phyloP scores from a whole-genome alignment of 2,113 vertebrate species.

The Phoenicopterus ruber region DNA sequence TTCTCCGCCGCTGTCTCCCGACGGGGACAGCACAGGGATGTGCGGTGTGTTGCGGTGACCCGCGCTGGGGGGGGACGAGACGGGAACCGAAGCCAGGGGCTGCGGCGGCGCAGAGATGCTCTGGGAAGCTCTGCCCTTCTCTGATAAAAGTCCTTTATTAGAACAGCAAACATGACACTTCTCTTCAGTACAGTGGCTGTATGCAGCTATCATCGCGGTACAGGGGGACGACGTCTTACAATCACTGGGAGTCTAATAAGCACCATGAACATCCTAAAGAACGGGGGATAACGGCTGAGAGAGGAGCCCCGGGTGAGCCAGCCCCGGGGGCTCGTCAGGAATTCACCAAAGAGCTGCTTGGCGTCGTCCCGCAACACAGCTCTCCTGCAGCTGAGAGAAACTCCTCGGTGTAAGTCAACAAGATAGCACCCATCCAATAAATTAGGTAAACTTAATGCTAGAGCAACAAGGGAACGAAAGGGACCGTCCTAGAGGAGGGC shows the following conservation, averaged over 20 bases:
- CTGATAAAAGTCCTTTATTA: constrained; percentile 81
- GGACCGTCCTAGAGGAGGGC: constrained; percentile 38
- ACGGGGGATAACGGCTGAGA: constrained; percentile 24
- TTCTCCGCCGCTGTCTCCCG: background rate
- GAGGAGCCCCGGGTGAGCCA: constrained; percentile 70
- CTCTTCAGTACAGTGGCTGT: constrained; percentile 66
- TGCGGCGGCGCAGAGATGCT: background rate
- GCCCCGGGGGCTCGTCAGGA: constrained; percentile 70
- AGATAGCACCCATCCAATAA: constrained; percentile 81
- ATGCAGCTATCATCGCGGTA: constrained; percentile 67
- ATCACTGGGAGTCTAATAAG: constrained; percentile 77
- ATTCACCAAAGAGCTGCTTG: constrained; percentile 60
- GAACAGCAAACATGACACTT: constrained; percentile 79
- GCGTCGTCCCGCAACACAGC: constrained; percentile 74
- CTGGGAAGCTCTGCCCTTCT: background rate
- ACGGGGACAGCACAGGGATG: accelerated
- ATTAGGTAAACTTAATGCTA: constrained; percentile 62
- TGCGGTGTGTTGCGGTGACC: background rate
- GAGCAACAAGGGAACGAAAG: constrained; percentile 17
- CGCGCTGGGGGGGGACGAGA: accelerated
- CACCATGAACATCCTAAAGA: constrained; percentile 69
- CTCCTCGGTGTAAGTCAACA: constrained; percentile 32
- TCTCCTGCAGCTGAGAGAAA: constrained; percentile 58
- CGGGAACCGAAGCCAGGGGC: accelerated
- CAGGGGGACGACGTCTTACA: constrained; percentile 62